Evolutionary conservation across 2,888 invertebrate species (phyloP), one percentile per base, ranked within the genome.

Genomic region (Drosophila kuntzei): DNA sequence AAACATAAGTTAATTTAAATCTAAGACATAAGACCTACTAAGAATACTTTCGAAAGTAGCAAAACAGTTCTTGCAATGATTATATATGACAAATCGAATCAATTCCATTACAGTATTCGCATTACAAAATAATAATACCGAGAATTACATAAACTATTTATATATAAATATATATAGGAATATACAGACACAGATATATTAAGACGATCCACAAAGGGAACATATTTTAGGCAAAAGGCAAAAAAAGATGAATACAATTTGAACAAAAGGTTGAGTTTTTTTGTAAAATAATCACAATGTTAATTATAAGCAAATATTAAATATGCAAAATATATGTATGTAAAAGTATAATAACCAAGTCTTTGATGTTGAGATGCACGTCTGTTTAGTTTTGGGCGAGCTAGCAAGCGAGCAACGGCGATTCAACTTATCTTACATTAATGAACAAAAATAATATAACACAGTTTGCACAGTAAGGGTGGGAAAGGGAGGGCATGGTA

Each of bases 281-380:
- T 58, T 54, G 55, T 61, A 67, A 63, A 76, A 43, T 54, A 67
- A 83, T 61, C 53, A 75, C 64, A 66, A 65, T 51, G 34, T 51
- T 34, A 69, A 66, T 55, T 59, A 57, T 66, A 73, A 53, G 39
- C 58, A 71, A 66, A 53, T 68, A 57, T 43, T 43, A 63, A 65
- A 65, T 63, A 70, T 73, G 51, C 73, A 71, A 64, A 54, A 59
- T 51, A 55, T 41, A 39, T 58, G 55, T 76, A 29, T 71, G 64
- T 60, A 61, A 60, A 68, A 55, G 62, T 71, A 69, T 54, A 66
- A 63, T 71, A 86, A 80, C 70, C 77, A 82, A 89, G 89, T 89
- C 90, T 89, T 90, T 80, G 80, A 73, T 67, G 73, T 87, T 87
- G 89, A 89, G 90, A 89, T 89, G 78, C 89, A 62, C 76, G 76